A percentile compares a stretch with the other conserved stretches of the same genome.
phyloP scores from a whole-genome alignment of 2,113 vertebrate species.

The Takifugu flavidus region DNA sequence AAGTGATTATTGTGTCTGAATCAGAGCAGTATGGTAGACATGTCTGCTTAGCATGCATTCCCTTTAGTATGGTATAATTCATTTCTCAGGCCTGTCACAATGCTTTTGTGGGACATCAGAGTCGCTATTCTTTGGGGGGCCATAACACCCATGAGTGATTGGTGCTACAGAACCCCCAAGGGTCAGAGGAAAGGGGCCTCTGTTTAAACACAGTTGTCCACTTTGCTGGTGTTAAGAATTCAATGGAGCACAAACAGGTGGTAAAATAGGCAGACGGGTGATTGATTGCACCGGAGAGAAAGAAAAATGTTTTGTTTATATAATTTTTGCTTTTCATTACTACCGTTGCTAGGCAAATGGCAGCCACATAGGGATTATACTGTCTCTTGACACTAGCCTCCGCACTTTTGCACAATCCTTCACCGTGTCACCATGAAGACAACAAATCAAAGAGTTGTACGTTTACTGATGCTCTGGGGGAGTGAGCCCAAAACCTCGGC shows the following conservation, averaged over 20 bases:
- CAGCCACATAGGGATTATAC: constrained; percentile 70
- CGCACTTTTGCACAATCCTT: constrained; percentile 57
- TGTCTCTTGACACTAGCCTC: constrained; percentile 62
- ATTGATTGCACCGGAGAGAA: constrained; percentile 67
- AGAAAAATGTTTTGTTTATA: constrained; percentile 77
- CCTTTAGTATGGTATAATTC: constrained; percentile 48
- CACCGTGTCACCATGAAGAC: constrained; percentile 48
- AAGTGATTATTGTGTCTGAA: constrained; percentile 38
- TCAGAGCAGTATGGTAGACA: constrained; percentile 30
- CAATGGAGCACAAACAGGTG: constrained; percentile 68
- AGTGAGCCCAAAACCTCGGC: constrained; percentile 40
- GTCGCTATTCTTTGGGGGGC: constrained; percentile 54
- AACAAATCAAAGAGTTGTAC: constrained; percentile 77
- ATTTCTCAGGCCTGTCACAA: constrained; percentile 68
- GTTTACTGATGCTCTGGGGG: constrained; percentile 64
- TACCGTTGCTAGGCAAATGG: constrained; percentile 71
- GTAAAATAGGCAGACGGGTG: constrained; percentile 71
- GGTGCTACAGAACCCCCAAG: constrained; percentile 48
- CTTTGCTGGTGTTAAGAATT: constrained; percentile 56
- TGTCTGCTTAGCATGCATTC: constrained; percentile 43
- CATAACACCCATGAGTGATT: constrained; percentile 53
- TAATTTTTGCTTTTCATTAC: constrained; percentile 71
- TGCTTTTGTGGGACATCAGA: constrained; percentile 58
- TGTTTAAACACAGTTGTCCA: constrained; percentile 71
- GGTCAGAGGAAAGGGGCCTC: constrained; percentile 72